phyloP scores from a whole-genome alignment of 2,797 vertebrate species.

The Hemibagrus guttatus region DNA sequence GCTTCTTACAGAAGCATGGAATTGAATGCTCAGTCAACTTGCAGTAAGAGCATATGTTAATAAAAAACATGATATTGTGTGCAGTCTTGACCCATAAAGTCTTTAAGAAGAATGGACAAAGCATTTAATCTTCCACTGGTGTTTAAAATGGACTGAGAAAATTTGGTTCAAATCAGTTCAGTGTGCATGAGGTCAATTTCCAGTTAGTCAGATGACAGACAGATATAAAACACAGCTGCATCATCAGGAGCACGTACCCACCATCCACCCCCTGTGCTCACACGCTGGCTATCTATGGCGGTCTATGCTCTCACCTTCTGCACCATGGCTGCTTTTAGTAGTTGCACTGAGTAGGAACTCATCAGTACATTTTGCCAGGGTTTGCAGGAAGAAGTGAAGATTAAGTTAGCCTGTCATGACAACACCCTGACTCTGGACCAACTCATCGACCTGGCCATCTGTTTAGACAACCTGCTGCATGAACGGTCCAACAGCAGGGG shows the following conservation, averaged over 20 bases:
- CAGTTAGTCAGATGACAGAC: neutral
- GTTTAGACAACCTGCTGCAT: constrained; percentile 30
- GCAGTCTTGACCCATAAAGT: neutral
- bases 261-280: neutral
- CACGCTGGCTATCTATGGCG: neutral
- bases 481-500: constrained; percentile 14
- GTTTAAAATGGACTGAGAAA: neutral
- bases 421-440: constrained; percentile 24
- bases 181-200: neutral
- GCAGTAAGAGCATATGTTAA: neutral
- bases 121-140: neutral
- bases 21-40: neutral
- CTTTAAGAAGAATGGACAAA: neutral
- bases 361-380: constrained; percentile 1
- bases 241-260: neutral
- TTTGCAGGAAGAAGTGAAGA: constrained; percentile 22
- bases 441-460: constrained; percentile 30
- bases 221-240: neutral
- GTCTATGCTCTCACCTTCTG: neutral
- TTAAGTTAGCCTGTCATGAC: constrained; percentile 28
- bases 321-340: neutral
- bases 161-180: neutral
- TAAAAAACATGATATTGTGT: neutral
- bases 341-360: neutral
- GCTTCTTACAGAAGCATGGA: neutral